Conservation (phyloP, 2,888 invertebrate species). For the Leptogaster cylindrica region DNA sequence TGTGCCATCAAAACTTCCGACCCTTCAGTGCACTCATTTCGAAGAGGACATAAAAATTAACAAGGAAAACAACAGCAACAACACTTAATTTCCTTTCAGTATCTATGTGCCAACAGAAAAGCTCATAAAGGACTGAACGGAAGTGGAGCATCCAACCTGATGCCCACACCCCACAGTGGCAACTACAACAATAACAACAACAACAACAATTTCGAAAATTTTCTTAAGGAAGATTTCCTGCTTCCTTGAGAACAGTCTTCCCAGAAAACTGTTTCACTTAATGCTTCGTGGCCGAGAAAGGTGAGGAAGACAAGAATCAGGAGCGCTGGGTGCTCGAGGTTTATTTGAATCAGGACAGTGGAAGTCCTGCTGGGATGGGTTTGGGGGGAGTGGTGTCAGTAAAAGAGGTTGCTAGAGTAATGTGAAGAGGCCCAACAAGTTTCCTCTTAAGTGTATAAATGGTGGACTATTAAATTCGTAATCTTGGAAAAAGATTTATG, state of each 20-base stretch:
- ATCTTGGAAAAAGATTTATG: slow-evolving; percentile 42
- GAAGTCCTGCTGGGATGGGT: neutral
- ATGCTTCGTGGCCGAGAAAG: slow-evolving; percentile 30
- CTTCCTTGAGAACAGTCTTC: slow-evolving; percentile 34
- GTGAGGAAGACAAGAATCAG: slow-evolving; percentile 17
- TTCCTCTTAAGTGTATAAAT: slow-evolving; percentile 42
- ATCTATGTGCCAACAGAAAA: slow-evolving; percentile 42
- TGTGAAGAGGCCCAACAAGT: slow-evolving; percentile 42
- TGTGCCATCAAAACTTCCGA: neutral
- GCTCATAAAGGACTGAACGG: slow-evolving; percentile 42
- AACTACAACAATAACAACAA: neutral
- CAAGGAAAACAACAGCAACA: slow-evolving; percentile 46
- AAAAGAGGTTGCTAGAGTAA: neutral
- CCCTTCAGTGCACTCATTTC: slow-evolving; percentile 36
- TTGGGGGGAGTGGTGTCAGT: neutral
- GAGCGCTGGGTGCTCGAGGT: neutral
- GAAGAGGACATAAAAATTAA: slow-evolving; percentile 46
- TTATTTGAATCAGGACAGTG: neutral
- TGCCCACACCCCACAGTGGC: neutral
- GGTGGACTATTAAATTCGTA: slow-evolving; percentile 45
- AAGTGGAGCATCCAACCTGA: slow-evolving; percentile 33
- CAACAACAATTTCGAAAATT: slow-evolving; percentile 39
- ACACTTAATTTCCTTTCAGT: slow-evolving; percentile 45
- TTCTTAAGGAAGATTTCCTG: slow-evolving; percentile 41
- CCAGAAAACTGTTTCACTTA: slow-evolving; percentile 37